Evolutionary conservation across 2,113 vertebrate species (phyloP).

Genomic region (Pollachius pollachius): DNA sequence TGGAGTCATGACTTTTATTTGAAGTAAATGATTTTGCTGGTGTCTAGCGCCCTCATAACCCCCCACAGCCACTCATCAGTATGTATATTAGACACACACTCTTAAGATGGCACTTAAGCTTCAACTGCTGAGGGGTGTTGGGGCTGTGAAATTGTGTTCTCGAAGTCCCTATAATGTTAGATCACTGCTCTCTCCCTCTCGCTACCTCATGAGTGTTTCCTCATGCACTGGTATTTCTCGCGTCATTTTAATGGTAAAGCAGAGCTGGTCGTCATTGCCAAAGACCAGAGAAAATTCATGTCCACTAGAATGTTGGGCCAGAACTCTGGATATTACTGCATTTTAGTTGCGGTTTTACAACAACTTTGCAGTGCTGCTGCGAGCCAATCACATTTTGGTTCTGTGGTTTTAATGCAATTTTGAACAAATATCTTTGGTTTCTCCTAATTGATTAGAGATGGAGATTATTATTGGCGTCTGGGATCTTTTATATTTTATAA

Average conservation of each 20-base stretch:
- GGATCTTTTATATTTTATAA: too few relatives aligned
- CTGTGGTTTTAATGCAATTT: too few relatives aligned
- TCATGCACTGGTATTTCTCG: conserved; percentile 31
- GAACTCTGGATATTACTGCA: too few relatives aligned
- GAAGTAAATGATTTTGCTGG: conserved; percentile 48
- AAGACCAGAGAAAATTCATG: too few relatives aligned
- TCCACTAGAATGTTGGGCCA: too few relatives aligned
- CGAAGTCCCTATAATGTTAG: conserved; percentile 41
- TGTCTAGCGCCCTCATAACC: conserved; percentile 42
- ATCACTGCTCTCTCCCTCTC: conserved; percentile 31
- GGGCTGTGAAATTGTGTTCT: conserved; percentile 65
- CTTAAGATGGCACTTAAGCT: conserved; percentile 53
- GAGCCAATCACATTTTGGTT: too few relatives aligned
- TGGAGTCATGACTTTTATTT: conserved; percentile 57
- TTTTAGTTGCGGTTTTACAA: too few relatives aligned
- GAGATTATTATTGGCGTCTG: too few relatives aligned
- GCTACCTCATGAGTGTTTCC: conserved; percentile 39
- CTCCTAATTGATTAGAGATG: too few relatives aligned
- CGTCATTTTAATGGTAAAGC: conserved; percentile 38
- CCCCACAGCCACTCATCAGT: conserved; percentile 59
- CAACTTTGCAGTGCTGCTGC: too few relatives aligned
- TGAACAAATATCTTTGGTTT: too few relatives aligned
- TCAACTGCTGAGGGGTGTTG: conserved; percentile 45
- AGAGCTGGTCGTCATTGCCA: conserved; percentile 28
- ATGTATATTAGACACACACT: conserved; percentile 64